phyloP scores from a whole-genome alignment of 2,888 invertebrate genomes.

The Priocnemis perturbator region DNA sequence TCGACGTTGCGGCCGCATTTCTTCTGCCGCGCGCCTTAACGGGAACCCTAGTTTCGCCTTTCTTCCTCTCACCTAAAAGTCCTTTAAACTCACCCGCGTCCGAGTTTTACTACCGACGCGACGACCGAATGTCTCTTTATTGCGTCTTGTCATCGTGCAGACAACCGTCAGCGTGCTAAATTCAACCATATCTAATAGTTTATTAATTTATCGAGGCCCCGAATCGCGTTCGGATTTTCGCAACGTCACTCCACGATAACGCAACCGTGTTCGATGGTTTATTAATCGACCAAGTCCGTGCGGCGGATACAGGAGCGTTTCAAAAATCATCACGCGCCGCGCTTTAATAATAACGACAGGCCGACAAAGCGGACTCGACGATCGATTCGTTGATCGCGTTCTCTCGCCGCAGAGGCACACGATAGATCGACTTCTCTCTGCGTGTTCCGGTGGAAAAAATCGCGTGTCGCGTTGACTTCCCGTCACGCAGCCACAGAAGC shows the following conservation, averaged over 20 bases:
- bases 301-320: too few species aligned
- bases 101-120: not conserved
- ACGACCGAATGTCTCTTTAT: not conserved
- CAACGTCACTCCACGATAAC: too few species aligned
- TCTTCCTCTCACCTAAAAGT: constrained; percentile 6
- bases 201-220: too few species aligned
- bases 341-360: too few species aligned
- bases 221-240: too few species aligned
- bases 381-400: constrained; percentile 8
- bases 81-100: not conserved
- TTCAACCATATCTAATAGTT: too few species aligned
- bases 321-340: too few species aligned
- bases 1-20: constrained; percentile 12
- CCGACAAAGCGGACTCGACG: not conserved
- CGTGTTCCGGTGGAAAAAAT: constrained; percentile 30
- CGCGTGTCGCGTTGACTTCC: constrained; percentile 58
- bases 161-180: not conserved
- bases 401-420: not conserved
- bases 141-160: not conserved
- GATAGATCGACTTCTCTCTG: not conserved
- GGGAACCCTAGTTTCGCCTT: constrained; percentile 3
- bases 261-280: too few species aligned
- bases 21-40: constrained; percentile 12
- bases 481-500: constrained; percentile 54
- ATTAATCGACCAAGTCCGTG: too few species aligned